phyloP scores from a whole-genome alignment of 2,888 invertebrate species.

The Noctua pronuba region DNA sequence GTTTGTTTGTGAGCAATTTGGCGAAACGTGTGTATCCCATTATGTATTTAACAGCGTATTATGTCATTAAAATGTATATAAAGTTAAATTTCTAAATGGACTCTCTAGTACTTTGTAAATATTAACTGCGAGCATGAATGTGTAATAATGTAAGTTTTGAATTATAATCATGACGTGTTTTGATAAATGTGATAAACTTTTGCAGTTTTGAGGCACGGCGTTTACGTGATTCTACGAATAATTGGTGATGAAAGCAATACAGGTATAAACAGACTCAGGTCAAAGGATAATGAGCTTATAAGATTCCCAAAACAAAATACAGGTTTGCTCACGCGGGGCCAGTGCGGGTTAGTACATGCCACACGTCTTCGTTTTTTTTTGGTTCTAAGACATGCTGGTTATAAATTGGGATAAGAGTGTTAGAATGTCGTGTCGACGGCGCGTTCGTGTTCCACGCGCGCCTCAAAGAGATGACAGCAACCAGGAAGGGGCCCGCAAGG shows the following conservation, averaged over 20 bases:
- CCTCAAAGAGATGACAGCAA: too few species aligned
- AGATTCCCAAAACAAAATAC: background rate
- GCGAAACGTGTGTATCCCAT: constrained; percentile 24
- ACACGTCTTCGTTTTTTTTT: background rate
- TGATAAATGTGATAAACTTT: constrained; percentile 1
- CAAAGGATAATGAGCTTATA: background rate
- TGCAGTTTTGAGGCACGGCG: background rate
- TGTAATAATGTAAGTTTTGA: constrained; percentile 23
- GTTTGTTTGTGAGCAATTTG: constrained; percentile 20
- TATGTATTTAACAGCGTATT: constrained; percentile 43
- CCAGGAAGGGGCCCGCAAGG: too few species aligned
- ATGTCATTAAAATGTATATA: constrained; percentile 42
- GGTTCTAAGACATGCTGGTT: background rate
- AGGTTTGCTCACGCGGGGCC: background rate
- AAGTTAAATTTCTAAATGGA: constrained; percentile 25
- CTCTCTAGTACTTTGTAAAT: constrained; percentile 29
- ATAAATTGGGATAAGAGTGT: too few species aligned
- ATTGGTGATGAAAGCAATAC: background rate
- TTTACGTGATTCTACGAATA: background rate
- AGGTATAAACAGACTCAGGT: background rate
- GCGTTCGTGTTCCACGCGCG: too few species aligned
- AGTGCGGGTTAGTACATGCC: background rate
- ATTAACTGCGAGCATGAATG: constrained; percentile 24
- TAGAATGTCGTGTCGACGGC: too few species aligned
- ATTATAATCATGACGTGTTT: constrained; percentile 8